Base-by-base conservation (phyloP, 1,140 invertebrate genomes). In the Sitophilus oryzae region DNA sequence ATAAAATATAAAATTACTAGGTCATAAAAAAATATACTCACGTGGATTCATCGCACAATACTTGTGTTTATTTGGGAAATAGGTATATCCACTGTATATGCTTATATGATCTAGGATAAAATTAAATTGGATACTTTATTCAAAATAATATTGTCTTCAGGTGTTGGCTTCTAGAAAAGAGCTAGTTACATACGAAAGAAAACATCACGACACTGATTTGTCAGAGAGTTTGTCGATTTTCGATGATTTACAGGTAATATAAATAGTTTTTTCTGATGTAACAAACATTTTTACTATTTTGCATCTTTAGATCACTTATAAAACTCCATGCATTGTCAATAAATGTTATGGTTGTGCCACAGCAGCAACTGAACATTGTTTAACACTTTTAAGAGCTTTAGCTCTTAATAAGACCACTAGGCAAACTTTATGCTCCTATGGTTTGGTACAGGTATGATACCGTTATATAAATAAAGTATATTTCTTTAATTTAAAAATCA, bases 321-420 rank as follows among this genome's bases (percentile, higher is more conserved):
- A 16, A 14, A 15, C 35, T 1, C 52, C 56, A 11, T 64, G 53
- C 35, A 52, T 61, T 6, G 23, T 34, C 8, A 64, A 59, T 23
- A 58, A 59, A 38, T 93, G 91, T 71, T 93, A 92, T 66, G 90
- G 90, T 0, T 93, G 91, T 68, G 87, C 88, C 1, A 79, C 87
- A 20, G 82, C 89, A 10, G 89, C 91, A 6, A 90, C 93, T 0
- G 92, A 96, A 72, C 91, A 96, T 72, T 96, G 93, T 74, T 78
- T 98, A 2, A 96, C 93, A 3, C 68, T 98, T 15, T 74, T 98
- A 23, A 79, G 93, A 37, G 93, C 93, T n/a, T 76, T 98, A 45
- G 91, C 93, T 5, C 89, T 88, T 15, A 91, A 90, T 66, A 77
- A 80, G 3, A 79, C 81, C 4, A 86, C 91, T 19, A 79, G 91